Percentiles rank a stretch among this genome's conserved stretches.
Conservation (phyloP, 2,797 vertebrate genomes). For the Enteromius argenteus region DNA sequence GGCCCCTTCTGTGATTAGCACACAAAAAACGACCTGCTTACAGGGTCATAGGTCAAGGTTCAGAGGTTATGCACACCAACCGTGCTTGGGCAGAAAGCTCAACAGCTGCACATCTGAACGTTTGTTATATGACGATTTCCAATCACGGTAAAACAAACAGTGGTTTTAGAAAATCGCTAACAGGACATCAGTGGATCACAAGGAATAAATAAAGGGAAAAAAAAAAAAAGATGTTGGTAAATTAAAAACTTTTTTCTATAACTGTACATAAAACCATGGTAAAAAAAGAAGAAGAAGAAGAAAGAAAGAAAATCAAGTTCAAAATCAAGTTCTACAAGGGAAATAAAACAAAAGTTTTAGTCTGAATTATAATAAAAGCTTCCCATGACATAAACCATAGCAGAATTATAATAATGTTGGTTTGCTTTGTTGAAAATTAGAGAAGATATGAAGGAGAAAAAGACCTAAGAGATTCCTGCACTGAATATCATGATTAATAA, state of each 20-base stretch:
- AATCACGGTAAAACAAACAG: constrained; percentile 57
- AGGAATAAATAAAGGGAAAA: neutral
- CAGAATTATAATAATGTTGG: constrained; percentile 40
- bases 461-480: constrained; percentile 71
- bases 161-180: constrained; percentile 24
- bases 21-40: constrained; percentile 33
- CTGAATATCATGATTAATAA: constrained; percentile 80
- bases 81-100: constrained; percentile 29
- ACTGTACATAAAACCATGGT: neutral
- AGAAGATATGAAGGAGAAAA: constrained; percentile 50
- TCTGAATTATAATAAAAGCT: constrained; percentile 15
- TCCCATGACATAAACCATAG: constrained; percentile 2
- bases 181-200: neutral
- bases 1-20: constrained; percentile 29
- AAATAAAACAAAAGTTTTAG: neutral
- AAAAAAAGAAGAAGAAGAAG: neutral
- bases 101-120: constrained; percentile 37
- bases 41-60: constrained; percentile 50
- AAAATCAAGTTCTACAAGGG: too few relatives aligned
- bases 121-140: constrained; percentile 51
- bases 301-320: neutral
- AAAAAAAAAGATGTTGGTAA: neutral
- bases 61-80: constrained; percentile 54
- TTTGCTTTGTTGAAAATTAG: constrained; percentile 35
- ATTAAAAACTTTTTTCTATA: neutral